Evolutionary conservation across 2,113 vertebrate genomes (phyloP).

Genomic region (Oryzias celebensis): DNA sequence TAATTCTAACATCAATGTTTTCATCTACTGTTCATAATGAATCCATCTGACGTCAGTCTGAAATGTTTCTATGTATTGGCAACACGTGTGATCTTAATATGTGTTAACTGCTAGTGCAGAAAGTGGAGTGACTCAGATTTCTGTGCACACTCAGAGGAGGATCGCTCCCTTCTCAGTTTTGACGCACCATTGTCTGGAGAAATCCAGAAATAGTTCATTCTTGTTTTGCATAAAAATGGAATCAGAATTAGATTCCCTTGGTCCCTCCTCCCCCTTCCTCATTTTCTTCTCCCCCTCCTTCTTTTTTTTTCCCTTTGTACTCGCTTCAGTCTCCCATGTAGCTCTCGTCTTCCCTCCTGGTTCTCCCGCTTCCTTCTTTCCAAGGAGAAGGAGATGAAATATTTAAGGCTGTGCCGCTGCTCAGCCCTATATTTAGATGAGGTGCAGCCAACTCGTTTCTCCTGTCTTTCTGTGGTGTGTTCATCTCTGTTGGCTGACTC

Average conservation of each 20-base stretch:
- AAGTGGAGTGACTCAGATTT: conserved; percentile 37
- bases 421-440: conserved; percentile 68
- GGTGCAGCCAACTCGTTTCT: conserved; percentile 22
- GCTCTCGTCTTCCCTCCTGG: conserved; percentile 1
- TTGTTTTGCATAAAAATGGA: conserved; percentile 43
- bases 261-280: not conserved
- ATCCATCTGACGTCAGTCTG: conserved; percentile 42
- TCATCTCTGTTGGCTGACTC: conserved; percentile 4
- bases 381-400: conserved; percentile 68
- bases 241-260: conserved; percentile 39
- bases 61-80: not conserved
- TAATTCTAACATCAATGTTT: conserved; percentile 1
- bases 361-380: conserved; percentile 24
- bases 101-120: not conserved
- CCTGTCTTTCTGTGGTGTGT: conserved; percentile 9
- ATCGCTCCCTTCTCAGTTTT: conserved; percentile 56
- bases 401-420: conserved; percentile 68
- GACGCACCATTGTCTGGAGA: conserved; percentile 51
- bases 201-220: conserved; percentile 48
- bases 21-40: conserved; percentile 21
- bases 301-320: conserved; percentile 46
- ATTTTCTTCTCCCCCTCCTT: not conserved
- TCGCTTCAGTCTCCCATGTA: conserved; percentile 16
- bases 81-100: too few relatives aligned
- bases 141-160: conserved; percentile 25